Evolutionary conservation across 2,113 vertebrate genomes (phyloP), one percentile per base, ranked within the genome.

Genomic region (Rhynchomys soricoides): DNA sequence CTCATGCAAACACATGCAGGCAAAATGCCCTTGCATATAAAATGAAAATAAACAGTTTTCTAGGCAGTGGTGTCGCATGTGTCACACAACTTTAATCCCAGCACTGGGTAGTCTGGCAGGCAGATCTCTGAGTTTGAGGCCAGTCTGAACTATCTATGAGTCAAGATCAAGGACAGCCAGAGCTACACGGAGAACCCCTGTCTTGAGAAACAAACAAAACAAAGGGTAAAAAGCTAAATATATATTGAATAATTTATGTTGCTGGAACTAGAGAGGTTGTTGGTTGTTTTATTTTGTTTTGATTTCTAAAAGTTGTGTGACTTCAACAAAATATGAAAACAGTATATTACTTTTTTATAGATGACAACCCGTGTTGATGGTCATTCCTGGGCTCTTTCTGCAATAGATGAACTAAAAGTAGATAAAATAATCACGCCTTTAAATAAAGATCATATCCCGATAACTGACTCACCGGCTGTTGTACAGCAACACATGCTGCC

Each of bases 361-460:
- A 99, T 99, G 99, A 99, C 98, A 6, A 99, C 99, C 5, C 99
- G 98, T 79, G 98, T 99, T 19, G 99, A 99, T 96, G 99, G 99
- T 45, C 99, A 99, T 98, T 99, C 99, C 0, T 99, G 99, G 99
- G 99, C 99, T 94, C 99, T 99, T 91, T 99, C 99, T 97, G 98
- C 99, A 66, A 98, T 99, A 0, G 99, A 99, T 94, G 99, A 99
- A 26, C 98, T 98, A 59, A 99, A 98, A 96, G 97, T 98, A 48
- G 98, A 98, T 85, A 99, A 99, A 98, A 99, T 99, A 77, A 97
- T 98, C 26, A 99, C 99, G n/a, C 99, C 99, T 0, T 98, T 99
- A 87, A 99, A 99, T 97, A 99, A 98, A 96, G 99, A 99, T 1
- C 94, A 98, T 40, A 98, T 99, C 97, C 99, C 99, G 3, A 97